These are phyloP conservation scores for Platorchestia sp. DNA, from an alignment of 1,140 invertebrate species.

Conservation along the genomic window DNA sequence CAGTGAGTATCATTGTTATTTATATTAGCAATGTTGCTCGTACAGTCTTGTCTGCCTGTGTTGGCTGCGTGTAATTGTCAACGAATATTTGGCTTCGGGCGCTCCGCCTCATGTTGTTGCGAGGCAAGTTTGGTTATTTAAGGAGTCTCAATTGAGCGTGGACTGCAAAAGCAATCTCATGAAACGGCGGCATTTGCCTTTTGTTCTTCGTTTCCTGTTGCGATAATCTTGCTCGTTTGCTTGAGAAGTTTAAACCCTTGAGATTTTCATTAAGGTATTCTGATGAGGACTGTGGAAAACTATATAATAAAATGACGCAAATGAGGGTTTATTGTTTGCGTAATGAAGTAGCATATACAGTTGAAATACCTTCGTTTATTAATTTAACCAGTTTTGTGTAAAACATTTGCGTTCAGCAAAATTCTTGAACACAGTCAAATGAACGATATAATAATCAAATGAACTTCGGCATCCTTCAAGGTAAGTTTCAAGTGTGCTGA, in stretches of 20 bases:
- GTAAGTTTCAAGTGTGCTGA: too few species aligned
- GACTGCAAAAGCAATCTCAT: not conserved
- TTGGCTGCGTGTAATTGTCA: not conserved
- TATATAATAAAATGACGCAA: too few species aligned
- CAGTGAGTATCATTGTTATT: constrained; percentile 28
- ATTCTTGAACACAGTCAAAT: too few species aligned
- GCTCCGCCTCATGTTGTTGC: not conserved
- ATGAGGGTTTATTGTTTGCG: too few species aligned
- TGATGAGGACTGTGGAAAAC: not conserved
- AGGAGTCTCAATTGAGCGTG: not conserved
- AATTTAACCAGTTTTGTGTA: too few species aligned
- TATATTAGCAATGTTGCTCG: not conserved
- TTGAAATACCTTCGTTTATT: too few species aligned
- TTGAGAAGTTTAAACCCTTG: too few species aligned
- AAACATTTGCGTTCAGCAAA: too few species aligned
- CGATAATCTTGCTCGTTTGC: too few species aligned
- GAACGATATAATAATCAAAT: too few species aligned
- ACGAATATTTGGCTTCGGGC: not conserved
- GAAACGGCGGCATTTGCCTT: not conserved
- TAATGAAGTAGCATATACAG: too few species aligned
- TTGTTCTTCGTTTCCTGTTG: not conserved
- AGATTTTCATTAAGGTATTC: not conserved
- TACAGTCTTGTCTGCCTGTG: not conserved
- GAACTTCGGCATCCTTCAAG: too few species aligned
- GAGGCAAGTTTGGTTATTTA: not conserved